These are phyloP conservation scores for Mythimna ferrago DNA, from an alignment of 2,888 invertebrate genomes.

Conservation along the genomic window DNA sequence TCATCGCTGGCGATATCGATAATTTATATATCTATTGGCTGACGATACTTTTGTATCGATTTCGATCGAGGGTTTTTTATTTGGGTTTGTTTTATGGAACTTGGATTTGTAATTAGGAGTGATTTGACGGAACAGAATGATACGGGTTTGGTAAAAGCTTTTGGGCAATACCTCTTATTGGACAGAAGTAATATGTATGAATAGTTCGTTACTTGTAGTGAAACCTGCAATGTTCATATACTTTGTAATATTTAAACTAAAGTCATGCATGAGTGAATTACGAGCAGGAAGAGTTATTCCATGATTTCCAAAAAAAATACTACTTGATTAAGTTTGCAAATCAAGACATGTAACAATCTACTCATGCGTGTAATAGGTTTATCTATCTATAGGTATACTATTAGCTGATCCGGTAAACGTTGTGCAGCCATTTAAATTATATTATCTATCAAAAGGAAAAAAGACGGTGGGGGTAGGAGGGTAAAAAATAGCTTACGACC, in stretches of 20 bases:
- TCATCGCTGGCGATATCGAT: conserved; percentile 81
- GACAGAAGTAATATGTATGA: background rate
- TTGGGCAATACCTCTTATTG: background rate
- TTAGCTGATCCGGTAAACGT: too few species aligned
- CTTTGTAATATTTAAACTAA: too few species aligned
- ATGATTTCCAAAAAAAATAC: background rate
- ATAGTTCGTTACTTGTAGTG: background rate
- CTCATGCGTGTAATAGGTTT: conserved; percentile 16
- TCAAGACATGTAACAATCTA: conserved; percentile 22
- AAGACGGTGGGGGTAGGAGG: too few species aligned
- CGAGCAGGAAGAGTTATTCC: too few species aligned
- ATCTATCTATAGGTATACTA: background rate
- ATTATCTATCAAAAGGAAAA: too few species aligned
- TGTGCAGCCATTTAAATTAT: too few species aligned
- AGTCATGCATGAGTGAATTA: too few species aligned
- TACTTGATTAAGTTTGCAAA: conserved; percentile 30
- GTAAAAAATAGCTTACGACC: too few species aligned
- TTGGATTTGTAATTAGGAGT: conserved; percentile 42
- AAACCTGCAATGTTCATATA: background rate
- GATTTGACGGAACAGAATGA: conserved; percentile 1
- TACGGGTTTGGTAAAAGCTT: background rate
- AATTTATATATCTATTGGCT: conserved; percentile 79
- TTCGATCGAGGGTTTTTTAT: conserved; percentile 58
- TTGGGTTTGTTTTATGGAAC: conserved; percentile 47
- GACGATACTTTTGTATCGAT: conserved; percentile 73